Evolutionary conservation across 2,888 invertebrate species (phyloP), one percentile per base, ranked within the genome.

Genomic region (Junonia oenone): DNA sequence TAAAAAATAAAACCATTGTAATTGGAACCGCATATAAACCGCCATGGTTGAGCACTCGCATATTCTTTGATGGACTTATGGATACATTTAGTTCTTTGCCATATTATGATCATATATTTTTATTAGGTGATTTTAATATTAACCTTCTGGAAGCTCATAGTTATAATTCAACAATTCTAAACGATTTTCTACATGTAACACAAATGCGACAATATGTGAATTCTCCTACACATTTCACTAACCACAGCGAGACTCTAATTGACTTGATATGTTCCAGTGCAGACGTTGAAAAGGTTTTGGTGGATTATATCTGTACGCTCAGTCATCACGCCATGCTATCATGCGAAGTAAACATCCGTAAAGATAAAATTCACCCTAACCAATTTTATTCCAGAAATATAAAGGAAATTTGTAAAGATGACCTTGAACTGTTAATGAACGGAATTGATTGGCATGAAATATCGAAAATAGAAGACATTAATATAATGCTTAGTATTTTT

Each of bases 151-250:
- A 27, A 6, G 15, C 22, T 26, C 22, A 29, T 38, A 38, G 11
- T 15, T 2, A n/a, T 8, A 13, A 31, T 31, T 31, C 9, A 31
- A 31, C 31, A 31, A 40, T 17, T 8, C 15, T 5, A 43, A 43
- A 31, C 6, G 50, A 51, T n/a, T 45, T 51, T 31, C 29, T 51
- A 9, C 22, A 43, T 33, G 14, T 14, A 17, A 45, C 31, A 11
- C 38, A 43, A 6, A 29, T 51, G n/a, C 37, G 1, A n/a, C 33
- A 51, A 33, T 2, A 38, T 8, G 29, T 51, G 6, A 19, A 17
- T 14, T 19, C 15, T 6, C 51, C 51, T 0, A 51, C 51, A 6
- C 45, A 51, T n/a, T 51, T 43, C n/a, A 45, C 45, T 13, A 31
- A 29, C 31, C 14, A 46, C 31, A 29, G 29, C 4, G 46, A 46